Evolutionary conservation across 2,888 invertebrate species (phyloP).

Genomic region (Drosophila affinis): DNA sequence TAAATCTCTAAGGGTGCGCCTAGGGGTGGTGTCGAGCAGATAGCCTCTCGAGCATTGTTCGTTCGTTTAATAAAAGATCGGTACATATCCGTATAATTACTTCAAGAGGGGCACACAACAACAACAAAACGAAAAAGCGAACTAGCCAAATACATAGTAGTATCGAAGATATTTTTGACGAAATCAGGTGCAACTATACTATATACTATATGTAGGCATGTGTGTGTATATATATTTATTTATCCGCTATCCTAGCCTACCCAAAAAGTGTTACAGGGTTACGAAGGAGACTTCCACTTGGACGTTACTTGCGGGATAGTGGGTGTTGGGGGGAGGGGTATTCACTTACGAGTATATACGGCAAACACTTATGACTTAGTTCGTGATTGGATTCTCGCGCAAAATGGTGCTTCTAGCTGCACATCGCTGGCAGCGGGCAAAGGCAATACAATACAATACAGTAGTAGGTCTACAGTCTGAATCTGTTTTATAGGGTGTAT

Average conservation of each 20-base stretch:
- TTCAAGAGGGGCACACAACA: constrained; percentile 11
- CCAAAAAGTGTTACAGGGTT: constrained; percentile 24
- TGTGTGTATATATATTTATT: constrained; percentile 37
- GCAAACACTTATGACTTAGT: constrained; percentile 45
- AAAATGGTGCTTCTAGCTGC: constrained; percentile 7
- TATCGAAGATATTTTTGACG: constrained; percentile 52
- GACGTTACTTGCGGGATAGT: constrained; percentile 23
- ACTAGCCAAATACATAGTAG: constrained; percentile 23
- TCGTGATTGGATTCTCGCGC: constrained; percentile 47
- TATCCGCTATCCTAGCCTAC: constrained; percentile 53
- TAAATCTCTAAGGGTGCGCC: constrained; percentile 40
- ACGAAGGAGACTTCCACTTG: constrained; percentile 23
- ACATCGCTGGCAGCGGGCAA: constrained; percentile 47
- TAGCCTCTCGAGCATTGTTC: constrained; percentile 58
- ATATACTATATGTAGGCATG: not conserved
- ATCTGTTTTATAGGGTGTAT: constrained; percentile 30
- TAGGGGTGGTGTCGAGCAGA: constrained; percentile 33
- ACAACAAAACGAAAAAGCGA: constrained; percentile 7
- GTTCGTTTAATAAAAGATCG: not conserved
- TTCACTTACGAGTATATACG: constrained; percentile 16
- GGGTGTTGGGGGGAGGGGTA: not conserved
- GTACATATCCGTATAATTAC: constrained; percentile 5
- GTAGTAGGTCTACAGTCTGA: constrained; percentile 28
- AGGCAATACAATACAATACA: constrained; percentile 62
- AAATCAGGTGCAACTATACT: constrained; percentile 60